Percentiles rank a stretch among this genome's conserved stretches.
Conservation (phyloP, 2,797 vertebrate genomes). For the Dendrocincla fuliginosa region DNA sequence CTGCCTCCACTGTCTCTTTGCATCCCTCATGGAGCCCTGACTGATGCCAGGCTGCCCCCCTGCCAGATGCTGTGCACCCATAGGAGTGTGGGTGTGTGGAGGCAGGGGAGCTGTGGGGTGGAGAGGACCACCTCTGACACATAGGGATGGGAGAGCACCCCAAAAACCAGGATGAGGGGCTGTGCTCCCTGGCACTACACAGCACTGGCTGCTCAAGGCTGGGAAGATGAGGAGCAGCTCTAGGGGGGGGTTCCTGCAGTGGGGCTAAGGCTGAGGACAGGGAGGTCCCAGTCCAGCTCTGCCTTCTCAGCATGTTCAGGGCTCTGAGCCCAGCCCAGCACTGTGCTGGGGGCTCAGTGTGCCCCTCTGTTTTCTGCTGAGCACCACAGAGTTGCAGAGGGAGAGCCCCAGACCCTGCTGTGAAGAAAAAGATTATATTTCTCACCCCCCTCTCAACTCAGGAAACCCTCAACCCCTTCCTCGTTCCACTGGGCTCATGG, state of each 20-base stretch:
- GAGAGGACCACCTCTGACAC: neutral
- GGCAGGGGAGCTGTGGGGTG: neutral
- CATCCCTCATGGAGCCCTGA: neutral
- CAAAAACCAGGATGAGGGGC: neutral
- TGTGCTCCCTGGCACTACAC: too few relatives aligned
- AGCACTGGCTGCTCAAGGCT: neutral
- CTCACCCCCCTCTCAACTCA: neutral
- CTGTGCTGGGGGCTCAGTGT: neutral
- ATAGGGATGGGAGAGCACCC: rapidly evolving
- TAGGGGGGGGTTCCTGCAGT: neutral
- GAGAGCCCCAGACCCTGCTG: neutral
- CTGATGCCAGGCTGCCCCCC: rapidly evolving
- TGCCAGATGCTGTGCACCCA: neutral
- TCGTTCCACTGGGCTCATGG: neutral
- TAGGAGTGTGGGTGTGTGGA: rapidly evolving
- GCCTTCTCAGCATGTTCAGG: neutral
- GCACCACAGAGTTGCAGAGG: rapidly evolving
- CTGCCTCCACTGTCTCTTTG: neutral
- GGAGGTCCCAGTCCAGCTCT: neutral
- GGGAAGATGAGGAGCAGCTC: neutral
- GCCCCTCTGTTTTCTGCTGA: neutral
- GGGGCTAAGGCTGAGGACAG: neutral
- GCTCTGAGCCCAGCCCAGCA: neutral
- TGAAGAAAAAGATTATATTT: rapidly evolving
- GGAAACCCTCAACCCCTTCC: neutral